These are phyloP conservation scores for Megatriorchis doriae DNA, from an alignment of 2,113 vertebrate species.

Conservation along the genomic window DNA sequence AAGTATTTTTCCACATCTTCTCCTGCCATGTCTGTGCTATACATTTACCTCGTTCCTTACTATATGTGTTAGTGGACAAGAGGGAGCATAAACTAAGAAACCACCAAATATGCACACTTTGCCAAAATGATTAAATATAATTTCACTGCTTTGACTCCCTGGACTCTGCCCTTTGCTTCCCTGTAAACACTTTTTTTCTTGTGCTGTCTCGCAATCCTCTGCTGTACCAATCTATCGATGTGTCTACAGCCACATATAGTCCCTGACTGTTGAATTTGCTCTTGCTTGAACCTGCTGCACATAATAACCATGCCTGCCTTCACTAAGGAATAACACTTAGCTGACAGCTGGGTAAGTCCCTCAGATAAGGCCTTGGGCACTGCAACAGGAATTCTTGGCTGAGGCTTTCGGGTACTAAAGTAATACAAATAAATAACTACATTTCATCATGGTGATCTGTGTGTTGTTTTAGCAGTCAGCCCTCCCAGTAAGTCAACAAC, in stretches of 20 bases:
- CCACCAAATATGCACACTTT: neutral
- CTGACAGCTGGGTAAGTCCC: neutral
- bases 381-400: neutral
- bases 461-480: neutral
- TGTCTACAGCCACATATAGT: neutral
- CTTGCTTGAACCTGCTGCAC: neutral
- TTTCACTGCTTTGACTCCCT: neutral
- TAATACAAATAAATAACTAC: neutral
- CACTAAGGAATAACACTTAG: neutral
- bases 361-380: neutral
- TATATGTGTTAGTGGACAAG: neutral
- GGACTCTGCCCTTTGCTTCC: neutral
- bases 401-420: neutral
- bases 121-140: neutral
- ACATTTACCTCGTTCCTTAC: neutral
- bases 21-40: neutral
- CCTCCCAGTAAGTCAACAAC: neutral
- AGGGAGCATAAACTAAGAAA: neutral
- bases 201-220: accelerated
- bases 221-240: neutral
- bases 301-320: neutral
- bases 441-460: neutral
- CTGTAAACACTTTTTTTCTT: neutral
- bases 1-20: neutral
- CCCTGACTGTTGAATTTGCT: neutral